Conservation (phyloP, 1,140 invertebrate genomes). For the Zaprionus vittiger region DNA sequence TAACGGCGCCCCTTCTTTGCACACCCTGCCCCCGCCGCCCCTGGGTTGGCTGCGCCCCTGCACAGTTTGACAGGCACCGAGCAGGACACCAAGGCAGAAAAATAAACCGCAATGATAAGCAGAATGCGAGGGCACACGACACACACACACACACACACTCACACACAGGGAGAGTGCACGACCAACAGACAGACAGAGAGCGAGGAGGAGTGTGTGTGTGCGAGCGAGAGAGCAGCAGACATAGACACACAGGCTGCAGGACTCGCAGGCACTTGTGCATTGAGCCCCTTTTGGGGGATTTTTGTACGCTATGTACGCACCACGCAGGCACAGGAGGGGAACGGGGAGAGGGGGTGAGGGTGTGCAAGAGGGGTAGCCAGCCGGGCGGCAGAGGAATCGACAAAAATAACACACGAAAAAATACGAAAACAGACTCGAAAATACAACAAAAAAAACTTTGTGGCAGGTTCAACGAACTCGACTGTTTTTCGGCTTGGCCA, state of each 20-base stretch:
- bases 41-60: background rate
- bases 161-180: slow-evolving; percentile 2
- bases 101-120: slow-evolving; percentile 58
- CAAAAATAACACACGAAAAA: slow-evolving; percentile 48
- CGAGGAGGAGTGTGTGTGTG: background rate
- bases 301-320: slow-evolving; percentile 44
- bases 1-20: too few relatives aligned
- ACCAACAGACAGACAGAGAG: background rate
- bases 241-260: slow-evolving; percentile 30
- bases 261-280: slow-evolving; percentile 43
- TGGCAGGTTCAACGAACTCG: slow-evolving; percentile 50
- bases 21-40: background rate
- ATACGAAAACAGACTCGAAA: slow-evolving; percentile 20
- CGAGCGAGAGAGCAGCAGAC: background rate
- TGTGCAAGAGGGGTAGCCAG: slow-evolving; percentile 7
- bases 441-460: slow-evolving; percentile 21
- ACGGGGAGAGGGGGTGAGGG: background rate
- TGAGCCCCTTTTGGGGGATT: slow-evolving; percentile 44
- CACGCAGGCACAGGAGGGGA: slow-evolving; percentile 19
- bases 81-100: slow-evolving; percentile 34
- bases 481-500: slow-evolving; percentile 16
- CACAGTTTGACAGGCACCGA: slow-evolving; percentile 35
- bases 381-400: slow-evolving; percentile 39
- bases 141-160: slow-evolving; percentile 12
- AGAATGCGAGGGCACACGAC: slow-evolving; percentile 34